A percentile compares a stretch with the other conserved stretches of the same genome.
Conservation (phyloP, 2,888 invertebrate species). For the Dynastes maya region DNA sequence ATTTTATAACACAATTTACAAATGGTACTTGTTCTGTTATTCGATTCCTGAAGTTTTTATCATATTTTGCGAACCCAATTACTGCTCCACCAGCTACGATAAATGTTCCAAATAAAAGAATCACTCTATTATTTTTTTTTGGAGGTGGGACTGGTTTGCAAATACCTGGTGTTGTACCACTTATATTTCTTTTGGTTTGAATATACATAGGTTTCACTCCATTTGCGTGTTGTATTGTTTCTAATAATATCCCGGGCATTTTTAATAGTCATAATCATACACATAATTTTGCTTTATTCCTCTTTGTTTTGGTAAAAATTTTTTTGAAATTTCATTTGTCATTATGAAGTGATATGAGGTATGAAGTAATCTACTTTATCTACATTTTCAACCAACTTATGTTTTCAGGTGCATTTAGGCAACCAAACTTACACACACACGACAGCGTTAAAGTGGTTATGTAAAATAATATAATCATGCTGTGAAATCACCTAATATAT, state of each 20-base stretch:
- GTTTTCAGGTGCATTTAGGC: too few relatives aligned
- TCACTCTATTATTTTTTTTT: background rate
- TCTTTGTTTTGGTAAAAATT: background rate
- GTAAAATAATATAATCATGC: background rate
- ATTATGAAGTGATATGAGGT: too few relatives aligned
- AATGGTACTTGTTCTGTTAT: background rate
- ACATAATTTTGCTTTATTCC: background rate
- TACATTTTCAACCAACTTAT: too few relatives aligned
- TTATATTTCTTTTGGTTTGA: background rate
- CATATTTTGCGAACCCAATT: constrained; percentile 21
- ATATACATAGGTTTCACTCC: background rate
- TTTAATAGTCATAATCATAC: background rate
- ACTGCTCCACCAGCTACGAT: background rate
- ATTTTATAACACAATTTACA: background rate
- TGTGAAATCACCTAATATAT: background rate
- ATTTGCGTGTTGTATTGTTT: background rate
- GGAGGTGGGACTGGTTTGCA: background rate
- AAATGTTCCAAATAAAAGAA: background rate
- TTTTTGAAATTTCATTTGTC: background rate
- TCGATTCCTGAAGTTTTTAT: background rate
- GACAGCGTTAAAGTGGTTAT: background rate
- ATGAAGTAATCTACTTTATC: too few relatives aligned
- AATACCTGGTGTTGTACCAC: background rate
- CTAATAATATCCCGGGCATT: background rate
- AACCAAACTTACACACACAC: too few relatives aligned